Base-by-base conservation (phyloP, 1,140 invertebrate genomes). In the Trissolcus basalis region DNA sequence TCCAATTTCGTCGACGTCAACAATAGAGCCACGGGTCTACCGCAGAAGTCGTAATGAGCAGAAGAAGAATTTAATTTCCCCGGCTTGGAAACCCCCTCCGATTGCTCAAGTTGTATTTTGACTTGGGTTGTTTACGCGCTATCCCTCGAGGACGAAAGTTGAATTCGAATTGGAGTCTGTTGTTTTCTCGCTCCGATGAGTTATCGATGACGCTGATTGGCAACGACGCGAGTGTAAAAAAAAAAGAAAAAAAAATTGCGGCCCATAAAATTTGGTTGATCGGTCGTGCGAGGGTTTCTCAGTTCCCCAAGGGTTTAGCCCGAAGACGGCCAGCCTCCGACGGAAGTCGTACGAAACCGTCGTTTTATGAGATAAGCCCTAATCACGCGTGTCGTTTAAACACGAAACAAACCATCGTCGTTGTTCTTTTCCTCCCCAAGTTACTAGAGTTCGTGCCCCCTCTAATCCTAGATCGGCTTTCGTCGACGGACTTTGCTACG, bases 401-500 rank as follows among this genome's bases (percentile, higher is more conserved):
- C 76, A 69, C 65, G 60, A 74, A 78, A 78, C 70, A 78, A 78
- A 74, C 76, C 70, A 63, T 74, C 51, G 76, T 1, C 39, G 43
- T 61, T 74, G 65, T 69, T 43, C 53, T 64, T 58, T 67, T 69
- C 33, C 55, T 53, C 16, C n/a, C 15, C 39, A 47, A 39, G 48
- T 61, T 61, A 75, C 59, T 69, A 78, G 77, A 78, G 68, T 35
- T 68, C 44, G 41, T 70, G 53, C 63, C 69, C 58, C 48, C 32
- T 44, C 53, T 79, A 77, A 79, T 79, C 79, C 71, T 47, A 58
- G 74, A 79, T 81, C 75, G 70, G 59, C 75, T 80, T 81, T 81
- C 78, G 19, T 32, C 36, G 59, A 47, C 44, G 45, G 68, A 70
- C 73, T 77, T 76, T 51, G 70, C 36, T 55, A 50, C 73, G 55